These are phyloP conservation scores for Acleris literana DNA, from an alignment of 2,888 invertebrate genomes.

Conservation along the genomic window DNA sequence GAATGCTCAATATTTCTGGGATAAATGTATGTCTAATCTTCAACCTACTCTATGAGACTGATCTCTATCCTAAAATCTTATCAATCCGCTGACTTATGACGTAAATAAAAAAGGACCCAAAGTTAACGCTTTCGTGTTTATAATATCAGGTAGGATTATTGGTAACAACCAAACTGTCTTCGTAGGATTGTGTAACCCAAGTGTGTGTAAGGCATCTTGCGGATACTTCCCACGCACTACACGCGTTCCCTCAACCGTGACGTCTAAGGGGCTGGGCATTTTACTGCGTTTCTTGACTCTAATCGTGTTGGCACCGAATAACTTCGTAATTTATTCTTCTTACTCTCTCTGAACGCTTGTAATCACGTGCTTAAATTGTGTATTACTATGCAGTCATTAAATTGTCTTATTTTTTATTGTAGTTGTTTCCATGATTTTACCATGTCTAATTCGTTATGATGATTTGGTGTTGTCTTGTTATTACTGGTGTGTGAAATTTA, in stretches of 20 bases:
- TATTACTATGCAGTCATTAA: conserved; percentile 31
- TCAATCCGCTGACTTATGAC: too few species aligned
- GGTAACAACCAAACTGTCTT: conserved; percentile 65
- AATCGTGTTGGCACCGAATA: conserved; percentile 62
- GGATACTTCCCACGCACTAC: conserved; percentile 77
- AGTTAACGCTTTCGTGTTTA: too few species aligned
- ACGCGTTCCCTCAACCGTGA: conserved; percentile 73
- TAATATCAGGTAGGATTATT: conserved; percentile 28
- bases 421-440: conserved; percentile 26
- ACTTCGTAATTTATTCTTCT: conserved; percentile 43
- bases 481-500: conserved; percentile 26
- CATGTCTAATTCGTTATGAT: conserved; percentile 27
- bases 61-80: too few species aligned
- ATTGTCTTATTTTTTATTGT: conserved; percentile 28
- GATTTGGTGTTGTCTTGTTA: conserved; percentile 21
- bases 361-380: conserved; percentile 27
- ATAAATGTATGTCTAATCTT: too few species aligned
- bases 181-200: conserved; percentile 77
- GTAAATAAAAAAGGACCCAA: too few species aligned
- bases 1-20: too few species aligned
- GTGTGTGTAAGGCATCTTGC: conserved; percentile 69
- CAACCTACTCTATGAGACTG: too few species aligned
- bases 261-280: conserved; percentile 75
- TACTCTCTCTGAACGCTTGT: conserved; percentile 24
- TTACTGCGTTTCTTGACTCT: conserved; percentile 67